phyloP scores from a whole-genome alignment of 2,888 invertebrate genomes.

The Dryadula phaetusa region DNA sequence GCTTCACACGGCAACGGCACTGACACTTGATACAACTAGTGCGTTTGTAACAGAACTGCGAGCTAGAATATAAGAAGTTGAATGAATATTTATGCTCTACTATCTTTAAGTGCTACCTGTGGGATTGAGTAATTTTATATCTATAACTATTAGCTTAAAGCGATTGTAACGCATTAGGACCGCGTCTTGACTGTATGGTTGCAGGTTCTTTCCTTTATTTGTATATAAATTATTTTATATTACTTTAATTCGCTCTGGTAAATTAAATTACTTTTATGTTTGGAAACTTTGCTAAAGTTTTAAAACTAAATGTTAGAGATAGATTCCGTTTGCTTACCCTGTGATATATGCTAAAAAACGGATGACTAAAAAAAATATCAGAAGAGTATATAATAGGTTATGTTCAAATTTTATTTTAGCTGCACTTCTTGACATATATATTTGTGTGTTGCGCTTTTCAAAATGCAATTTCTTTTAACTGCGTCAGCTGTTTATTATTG shows the following conservation, averaged over 20 bases:
- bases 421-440: no score
- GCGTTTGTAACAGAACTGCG: conserved; percentile 13
- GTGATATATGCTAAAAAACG: no score
- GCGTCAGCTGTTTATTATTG: no score
- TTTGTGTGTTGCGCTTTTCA: no score
- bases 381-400: no score
- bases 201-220: background rate
- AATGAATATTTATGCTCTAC: conserved; percentile 22
- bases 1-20: conserved; percentile 25
- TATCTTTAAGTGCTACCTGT: background rate
- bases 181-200: background rate
- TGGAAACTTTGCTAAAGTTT: no score
- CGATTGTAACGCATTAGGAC: background rate
- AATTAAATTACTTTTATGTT: no score
- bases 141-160: background rate
- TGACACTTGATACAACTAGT: conserved; percentile 17
- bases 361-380: no score
- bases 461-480: no score
- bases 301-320: no score
- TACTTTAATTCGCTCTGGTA: background rate
- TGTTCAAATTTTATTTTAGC: no score
- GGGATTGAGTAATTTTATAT: background rate
- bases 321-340: no score
- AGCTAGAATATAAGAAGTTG: conserved; percentile 13
- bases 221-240: background rate